Evolutionary conservation across 2,113 vertebrate genomes (phyloP).

Genomic region (Tyto alba): DNA sequence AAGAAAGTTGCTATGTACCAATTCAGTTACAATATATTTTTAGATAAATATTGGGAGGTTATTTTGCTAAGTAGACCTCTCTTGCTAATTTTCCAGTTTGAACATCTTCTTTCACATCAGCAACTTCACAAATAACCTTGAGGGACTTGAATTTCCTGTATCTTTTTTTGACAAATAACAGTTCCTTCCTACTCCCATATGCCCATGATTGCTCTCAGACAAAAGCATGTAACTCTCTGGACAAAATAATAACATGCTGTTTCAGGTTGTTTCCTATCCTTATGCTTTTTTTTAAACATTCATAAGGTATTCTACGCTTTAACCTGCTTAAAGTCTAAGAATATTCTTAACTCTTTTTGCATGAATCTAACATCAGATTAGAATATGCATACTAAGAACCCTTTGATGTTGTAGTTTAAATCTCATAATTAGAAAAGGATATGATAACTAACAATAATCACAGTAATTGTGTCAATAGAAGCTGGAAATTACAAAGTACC

Average conservation of each 20-base stretch:
- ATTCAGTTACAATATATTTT: background rate
- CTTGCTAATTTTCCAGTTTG: background rate
- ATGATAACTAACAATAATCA: background rate
- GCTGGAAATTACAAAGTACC: background rate
- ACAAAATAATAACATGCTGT: background rate
- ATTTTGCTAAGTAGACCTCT: background rate
- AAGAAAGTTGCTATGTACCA: background rate
- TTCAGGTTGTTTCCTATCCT: background rate
- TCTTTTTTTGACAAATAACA: background rate
- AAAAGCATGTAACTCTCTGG: background rate
- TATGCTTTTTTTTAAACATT: accelerated
- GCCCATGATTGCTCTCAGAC: background rate
- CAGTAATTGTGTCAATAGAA: background rate
- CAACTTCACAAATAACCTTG: background rate
- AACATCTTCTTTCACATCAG: background rate
- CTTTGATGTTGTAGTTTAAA: background rate
- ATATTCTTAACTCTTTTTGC: background rate
- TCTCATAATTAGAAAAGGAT: background rate
- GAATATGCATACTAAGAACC: background rate
- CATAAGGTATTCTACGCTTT: background rate
- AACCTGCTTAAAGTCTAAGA: background rate
- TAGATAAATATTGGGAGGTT: background rate
- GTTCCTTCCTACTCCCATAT: background rate
- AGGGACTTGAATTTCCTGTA: background rate
- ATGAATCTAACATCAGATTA: background rate